These are phyloP conservation scores for Philopotamus ludificatus DNA, from an alignment of 1,140 invertebrate species.

Conservation along the genomic window DNA sequence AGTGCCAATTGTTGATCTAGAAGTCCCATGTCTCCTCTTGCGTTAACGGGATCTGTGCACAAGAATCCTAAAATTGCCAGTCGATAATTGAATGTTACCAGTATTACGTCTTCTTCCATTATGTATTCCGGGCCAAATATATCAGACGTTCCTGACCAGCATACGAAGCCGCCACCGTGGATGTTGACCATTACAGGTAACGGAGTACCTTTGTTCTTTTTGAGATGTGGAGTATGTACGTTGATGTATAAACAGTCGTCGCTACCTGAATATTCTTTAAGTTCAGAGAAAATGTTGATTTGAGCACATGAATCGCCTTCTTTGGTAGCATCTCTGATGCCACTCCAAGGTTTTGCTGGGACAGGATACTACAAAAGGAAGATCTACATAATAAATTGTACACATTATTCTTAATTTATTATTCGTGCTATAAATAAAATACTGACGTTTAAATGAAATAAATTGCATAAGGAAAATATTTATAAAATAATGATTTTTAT, in stretches of 20 bases:
- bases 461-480: no score
- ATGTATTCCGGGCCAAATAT: conserved; percentile 56
- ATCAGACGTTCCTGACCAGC: conserved; percentile 49
- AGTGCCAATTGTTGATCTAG: conserved; percentile 57
- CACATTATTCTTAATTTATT: no score
- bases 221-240: conserved; percentile 57
- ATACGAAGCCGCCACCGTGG: conserved; percentile 62
- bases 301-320: conserved; percentile 50
- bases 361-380: conserved; percentile 49
- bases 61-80: conserved; percentile 61
- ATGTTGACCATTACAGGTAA: conserved; percentile 64
- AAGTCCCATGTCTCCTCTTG: conserved; percentile 58
- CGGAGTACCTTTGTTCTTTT: conserved; percentile 39
- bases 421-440: no score
- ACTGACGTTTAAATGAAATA: no score
- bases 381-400: no score
- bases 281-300: conserved; percentile 14
- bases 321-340: conserved; percentile 49
- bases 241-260: conserved; percentile 62
- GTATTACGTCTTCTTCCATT: conserved; percentile 57
- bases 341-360: conserved; percentile 50
- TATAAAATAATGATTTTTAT: no score
- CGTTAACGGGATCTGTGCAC: conserved; percentile 50
- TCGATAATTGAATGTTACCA: conserved; percentile 61
- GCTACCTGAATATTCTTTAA: conserved; percentile 52